A percentile compares a stretch with the other conserved stretches of the same genome.
phyloP scores from a whole-genome alignment of 1,140 invertebrate species.

The Bombus breviceps region DNA sequence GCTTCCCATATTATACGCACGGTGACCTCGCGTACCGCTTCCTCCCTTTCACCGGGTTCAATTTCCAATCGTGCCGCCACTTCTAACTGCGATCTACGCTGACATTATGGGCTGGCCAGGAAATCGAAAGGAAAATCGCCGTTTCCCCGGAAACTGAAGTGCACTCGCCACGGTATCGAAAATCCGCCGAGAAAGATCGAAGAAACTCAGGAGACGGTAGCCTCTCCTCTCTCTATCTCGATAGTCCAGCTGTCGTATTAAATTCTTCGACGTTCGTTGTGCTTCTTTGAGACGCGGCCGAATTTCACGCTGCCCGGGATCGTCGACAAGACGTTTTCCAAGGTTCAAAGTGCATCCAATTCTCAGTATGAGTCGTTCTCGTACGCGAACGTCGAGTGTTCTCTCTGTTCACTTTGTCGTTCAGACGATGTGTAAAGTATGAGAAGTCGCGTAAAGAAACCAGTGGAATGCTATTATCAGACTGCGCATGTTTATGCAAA shows the following conservation, averaged over 20 bases:
- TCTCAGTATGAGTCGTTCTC: not conserved
- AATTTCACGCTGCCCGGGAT: slow-evolving; percentile 4
- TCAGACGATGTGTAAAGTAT: not conserved
- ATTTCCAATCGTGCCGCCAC: slow-evolving; percentile 43
- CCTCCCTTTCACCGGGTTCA: slow-evolving; percentile 19
- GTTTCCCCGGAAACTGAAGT: slow-evolving; percentile 32
- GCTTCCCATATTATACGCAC: not conserved
- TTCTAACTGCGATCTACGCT: slow-evolving; percentile 10
- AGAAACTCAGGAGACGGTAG: not conserved
- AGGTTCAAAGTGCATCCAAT: not conserved
- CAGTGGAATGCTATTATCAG: not conserved
- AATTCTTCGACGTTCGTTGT: slow-evolving; percentile 25
- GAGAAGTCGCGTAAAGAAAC: not conserved
- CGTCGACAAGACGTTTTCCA: not conserved
- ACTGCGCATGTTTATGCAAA: too few species aligned
- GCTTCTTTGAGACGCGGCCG: not conserved
- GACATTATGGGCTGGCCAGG: slow-evolving; percentile 29
- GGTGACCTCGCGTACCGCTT: not conserved
- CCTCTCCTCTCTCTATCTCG: not conserved
- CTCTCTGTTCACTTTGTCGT: slow-evolving; percentile 1
- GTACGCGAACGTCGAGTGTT: not conserved
- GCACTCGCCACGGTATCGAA: slow-evolving; percentile 26
- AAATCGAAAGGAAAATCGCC: slow-evolving; percentile 63
- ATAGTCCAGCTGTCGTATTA: slow-evolving; percentile 32
- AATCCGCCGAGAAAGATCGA: slow-evolving; percentile 3